Base-by-base conservation (phyloP, 2,797 vertebrate species). In the Halcyon smyrnensis region DNA sequence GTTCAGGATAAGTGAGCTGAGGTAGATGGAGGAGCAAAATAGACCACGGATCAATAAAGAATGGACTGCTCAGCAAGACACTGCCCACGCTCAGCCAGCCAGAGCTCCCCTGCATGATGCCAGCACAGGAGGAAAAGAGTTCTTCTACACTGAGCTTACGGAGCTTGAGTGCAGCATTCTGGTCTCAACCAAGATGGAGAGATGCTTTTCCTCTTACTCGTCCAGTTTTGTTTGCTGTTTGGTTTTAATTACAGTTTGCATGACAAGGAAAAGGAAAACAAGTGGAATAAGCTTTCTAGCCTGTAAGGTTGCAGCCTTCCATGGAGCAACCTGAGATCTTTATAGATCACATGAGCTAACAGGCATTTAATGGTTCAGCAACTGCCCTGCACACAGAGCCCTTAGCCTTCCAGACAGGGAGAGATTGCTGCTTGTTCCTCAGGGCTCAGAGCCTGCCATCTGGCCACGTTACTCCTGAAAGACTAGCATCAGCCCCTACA, bases 21-120 rank as follows among this genome's bases (percentile, higher is more conserved):
- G 6, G 9, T 50, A n/a, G 36, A 76, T 41, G 21, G 32, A 77
- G 12, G 1, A 80, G 15, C 23, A 76, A 73, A 89, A 63, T 20
- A 56, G 74, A 68, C 34, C 77, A 51, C 12, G 62, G 21, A 78
- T 81, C 39, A 64, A 82, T 8, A 18, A 37, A 86, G 27, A 7
- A 65, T 50, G 28, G 27, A 41, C 19, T 56, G 28, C 54, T 27
- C 80, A 62, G 34, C 17, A 53, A 53, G 71, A 83, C 18, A 24
- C 36, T 39, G 16, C 50, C 36, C 54, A 62, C 0, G 0, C 11
- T 17, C 43, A 43, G 30, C 25, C 28, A 79, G 41, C 0, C 1
- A 62, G 45, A 27, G 39, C 46, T 79, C 51, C 27, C 43, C 73
- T 67, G 48, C 36, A 24, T 6, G 1, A 34, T 63, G 36, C 32